phyloP scores from a whole-genome alignment of 1,140 invertebrate species.

The Samia ricini region DNA sequence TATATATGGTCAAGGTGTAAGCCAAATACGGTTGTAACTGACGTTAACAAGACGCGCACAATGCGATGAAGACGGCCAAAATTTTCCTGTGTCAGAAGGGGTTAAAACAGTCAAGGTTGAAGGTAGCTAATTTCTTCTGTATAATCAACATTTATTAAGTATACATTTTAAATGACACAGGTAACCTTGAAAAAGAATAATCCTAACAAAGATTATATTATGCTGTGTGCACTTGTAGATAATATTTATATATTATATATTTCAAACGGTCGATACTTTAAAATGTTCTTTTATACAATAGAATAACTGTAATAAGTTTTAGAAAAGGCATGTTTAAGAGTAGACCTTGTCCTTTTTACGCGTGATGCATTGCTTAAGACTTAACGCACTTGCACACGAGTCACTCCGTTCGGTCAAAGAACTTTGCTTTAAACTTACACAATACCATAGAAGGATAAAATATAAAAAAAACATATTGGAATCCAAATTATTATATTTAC shows the following conservation, averaged over 20 bases:
- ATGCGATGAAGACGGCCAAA: background rate
- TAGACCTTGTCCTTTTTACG: background rate
- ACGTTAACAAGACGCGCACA: background rate
- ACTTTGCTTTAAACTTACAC: background rate
- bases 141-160: too few relatives aligned
- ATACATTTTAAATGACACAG: too few relatives aligned
- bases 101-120: background rate
- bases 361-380: background rate
- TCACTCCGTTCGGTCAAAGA: background rate
- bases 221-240: too few relatives aligned
- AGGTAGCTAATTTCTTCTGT: background rate
- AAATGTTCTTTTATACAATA: background rate
- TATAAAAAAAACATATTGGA: too few relatives aligned
- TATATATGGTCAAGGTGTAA: constrained; percentile 11
- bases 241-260: too few relatives aligned
- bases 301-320: background rate
- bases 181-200: background rate
- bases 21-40: background rate
- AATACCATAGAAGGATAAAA: too few relatives aligned
- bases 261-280: background rate
- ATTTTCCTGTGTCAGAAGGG: constrained; percentile 4
- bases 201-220: too few relatives aligned
- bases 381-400: background rate
- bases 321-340: background rate
- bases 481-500: too few relatives aligned